phyloP scores from a whole-genome alignment of 2,888 invertebrate genomes.

The Siphlonurus alternatus region DNA sequence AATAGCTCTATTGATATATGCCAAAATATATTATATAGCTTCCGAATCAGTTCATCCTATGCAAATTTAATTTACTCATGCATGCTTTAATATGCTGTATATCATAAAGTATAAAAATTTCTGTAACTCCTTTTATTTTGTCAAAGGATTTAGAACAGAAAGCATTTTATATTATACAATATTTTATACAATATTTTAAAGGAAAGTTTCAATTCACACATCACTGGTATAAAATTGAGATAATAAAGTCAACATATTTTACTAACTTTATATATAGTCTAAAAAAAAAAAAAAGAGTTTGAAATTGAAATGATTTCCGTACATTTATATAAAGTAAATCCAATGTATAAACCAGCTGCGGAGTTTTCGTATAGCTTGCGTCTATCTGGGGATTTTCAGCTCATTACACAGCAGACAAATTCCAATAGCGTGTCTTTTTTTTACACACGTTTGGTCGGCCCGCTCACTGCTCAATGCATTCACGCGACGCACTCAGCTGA shows the following conservation, averaged over 20 bases:
- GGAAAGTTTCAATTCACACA: background rate
- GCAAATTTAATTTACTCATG: too few relatives aligned
- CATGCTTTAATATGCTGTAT: too few relatives aligned
- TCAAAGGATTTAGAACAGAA: too few relatives aligned
- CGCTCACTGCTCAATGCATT: background rate
- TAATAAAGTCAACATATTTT: background rate
- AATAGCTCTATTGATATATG: too few relatives aligned
- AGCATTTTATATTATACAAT: too few relatives aligned
- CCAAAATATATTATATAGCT: too few relatives aligned
- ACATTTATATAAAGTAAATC: background rate
- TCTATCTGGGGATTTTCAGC: background rate
- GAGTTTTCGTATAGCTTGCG: background rate
- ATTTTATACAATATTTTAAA: too few relatives aligned
- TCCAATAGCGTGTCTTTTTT: conserved; percentile 2
- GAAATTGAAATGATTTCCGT: conserved; percentile 1
- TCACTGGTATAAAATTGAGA: background rate
- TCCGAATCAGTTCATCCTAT: too few relatives aligned
- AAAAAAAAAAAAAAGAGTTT: too few relatives aligned
- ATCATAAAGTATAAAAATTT: too few relatives aligned
- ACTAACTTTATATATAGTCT: too few relatives aligned
- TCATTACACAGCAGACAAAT: conserved; percentile 3
- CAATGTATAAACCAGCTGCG: background rate
- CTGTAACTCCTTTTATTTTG: too few relatives aligned
- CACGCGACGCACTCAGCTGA: background rate
- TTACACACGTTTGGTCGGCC: background rate